A percentile compares a stretch with the other conserved stretches of the same genome.
Conservation (phyloP, 2,113 vertebrate genomes). For the Callorhinus ursinus region DNA sequence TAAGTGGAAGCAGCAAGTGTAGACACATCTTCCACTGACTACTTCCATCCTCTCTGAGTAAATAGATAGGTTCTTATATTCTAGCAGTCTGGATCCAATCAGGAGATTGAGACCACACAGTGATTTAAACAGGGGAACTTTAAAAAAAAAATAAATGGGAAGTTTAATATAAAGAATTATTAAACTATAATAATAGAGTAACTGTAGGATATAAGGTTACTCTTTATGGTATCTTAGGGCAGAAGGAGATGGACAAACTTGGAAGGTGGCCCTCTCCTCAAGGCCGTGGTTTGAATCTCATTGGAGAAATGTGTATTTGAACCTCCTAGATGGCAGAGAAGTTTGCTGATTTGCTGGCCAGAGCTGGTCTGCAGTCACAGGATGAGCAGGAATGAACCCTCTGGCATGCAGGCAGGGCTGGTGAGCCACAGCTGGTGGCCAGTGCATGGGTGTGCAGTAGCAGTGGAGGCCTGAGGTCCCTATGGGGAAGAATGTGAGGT, state of each 20-base stretch:
- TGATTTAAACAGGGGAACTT: not conserved
- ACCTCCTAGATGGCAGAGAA: not conserved
- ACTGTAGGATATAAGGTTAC: not conserved
- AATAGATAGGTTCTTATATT: not conserved
- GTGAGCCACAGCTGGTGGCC: not conserved
- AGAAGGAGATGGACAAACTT: not conserved
- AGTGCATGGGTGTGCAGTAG: rapidly evolving
- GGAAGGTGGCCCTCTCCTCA: not conserved
- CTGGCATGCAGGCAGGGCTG: not conserved
- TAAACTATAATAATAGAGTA: not conserved
- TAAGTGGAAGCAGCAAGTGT: not conserved
- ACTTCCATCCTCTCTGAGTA: not conserved
- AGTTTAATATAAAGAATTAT: not conserved
- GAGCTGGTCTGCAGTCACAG: not conserved
- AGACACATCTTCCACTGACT: not conserved
- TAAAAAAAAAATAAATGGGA: not conserved
- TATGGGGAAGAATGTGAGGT: not conserved
- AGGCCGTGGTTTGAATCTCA: not conserved
- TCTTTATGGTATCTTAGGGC: not conserved
- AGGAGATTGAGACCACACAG: not conserved
- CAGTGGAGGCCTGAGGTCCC: not conserved
- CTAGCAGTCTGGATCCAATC: not conserved
- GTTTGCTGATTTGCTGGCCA: not conserved
- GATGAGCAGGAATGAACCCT: not conserved
- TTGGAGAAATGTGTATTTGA: not conserved